Evolutionary conservation across 2,113 vertebrate species (phyloP), one percentile per base, ranked within the genome.

Genomic region (Corythornis madagascariensis): DNA sequence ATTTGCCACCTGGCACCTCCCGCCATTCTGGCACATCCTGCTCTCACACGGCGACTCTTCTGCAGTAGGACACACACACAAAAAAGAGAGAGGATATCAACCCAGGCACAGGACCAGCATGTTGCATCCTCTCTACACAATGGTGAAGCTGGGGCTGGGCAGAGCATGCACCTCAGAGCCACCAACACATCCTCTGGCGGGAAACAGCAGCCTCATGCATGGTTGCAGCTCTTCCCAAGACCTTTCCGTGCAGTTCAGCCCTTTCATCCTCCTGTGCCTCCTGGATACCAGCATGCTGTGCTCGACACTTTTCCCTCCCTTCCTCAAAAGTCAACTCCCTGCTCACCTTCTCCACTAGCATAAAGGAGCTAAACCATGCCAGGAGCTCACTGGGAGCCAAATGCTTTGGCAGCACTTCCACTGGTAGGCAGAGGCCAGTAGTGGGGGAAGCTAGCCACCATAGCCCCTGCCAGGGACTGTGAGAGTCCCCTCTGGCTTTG

Each of bases 21-120:
- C 98, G 2, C 97, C 95, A 0, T 98, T 97, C 59, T 95, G 96
- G 88, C 98, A 98, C 40, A 85, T 91, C 22, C 21, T 97, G 79
- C 55, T 40, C 33, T 97, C 96, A 90, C 98, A 98, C 0, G 95
- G 97, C 4, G 95, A 97, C 64, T 96, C 96, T 57, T 76, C 98
- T 98, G 92, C 79, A 86, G 65, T 20, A 18, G 50, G 57, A 73
- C 31, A 90, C 6, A 53, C 26, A 55, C 0, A 1, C 59, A 33
- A 64, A n/a, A 59, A 26, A 45, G 31, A 42, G 16, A 48, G 11
- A 1, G 4, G n/a, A 3, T 9, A 48, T 88, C 56, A 97, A 63
- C 20, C 31, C 52, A 53, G 29, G 65, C 0, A 0, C n/a, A 78
- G 29, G 40, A 69, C 11, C 2, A 2, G 59, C 38, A 79, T 6